These are phyloP conservation scores for Dinomys branickii DNA, from an alignment of 2,113 vertebrate genomes.

Conservation along the genomic window DNA sequence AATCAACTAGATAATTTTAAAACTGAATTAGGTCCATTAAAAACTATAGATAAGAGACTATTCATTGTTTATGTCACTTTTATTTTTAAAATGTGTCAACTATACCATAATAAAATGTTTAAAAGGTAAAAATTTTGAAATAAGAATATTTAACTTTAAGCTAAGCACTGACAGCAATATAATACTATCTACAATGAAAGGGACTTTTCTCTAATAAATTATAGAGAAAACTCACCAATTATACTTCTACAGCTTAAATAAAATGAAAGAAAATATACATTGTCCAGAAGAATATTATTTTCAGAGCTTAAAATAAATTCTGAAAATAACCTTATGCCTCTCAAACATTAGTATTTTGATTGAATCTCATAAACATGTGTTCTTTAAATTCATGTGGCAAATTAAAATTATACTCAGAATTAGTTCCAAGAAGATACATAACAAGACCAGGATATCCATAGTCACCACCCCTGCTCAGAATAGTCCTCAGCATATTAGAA, in stretches of 20 bases:
- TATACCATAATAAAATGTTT: neutral
- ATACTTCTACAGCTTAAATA: neutral
- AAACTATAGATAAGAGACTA: neutral
- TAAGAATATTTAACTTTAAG: neutral
- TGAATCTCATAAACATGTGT: neutral
- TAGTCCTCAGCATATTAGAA: neutral
- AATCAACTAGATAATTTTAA: neutral
- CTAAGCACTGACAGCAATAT: neutral
- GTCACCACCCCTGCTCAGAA: neutral
- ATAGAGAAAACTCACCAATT: neutral
- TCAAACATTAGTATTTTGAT: neutral
- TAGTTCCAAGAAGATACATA: neutral
- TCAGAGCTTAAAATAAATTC: slow-evolving; percentile 28
- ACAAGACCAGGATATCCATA: neutral
- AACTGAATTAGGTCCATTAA: neutral
- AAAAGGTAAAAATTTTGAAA: neutral
- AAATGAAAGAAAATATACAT: neutral
- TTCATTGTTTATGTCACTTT: neutral
- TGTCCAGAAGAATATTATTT: neutral
- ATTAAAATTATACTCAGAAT: neutral
- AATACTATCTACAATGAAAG: neutral
- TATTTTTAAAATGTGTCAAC: neutral
- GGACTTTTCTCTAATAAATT: neutral
- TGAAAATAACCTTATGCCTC: neutral
- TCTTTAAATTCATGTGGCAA: neutral